Evolutionary conservation across 2,797 vertebrate genomes (phyloP), one percentile per base, ranked within the genome.

Genomic region (Neopelma chrysocephalum): DNA sequence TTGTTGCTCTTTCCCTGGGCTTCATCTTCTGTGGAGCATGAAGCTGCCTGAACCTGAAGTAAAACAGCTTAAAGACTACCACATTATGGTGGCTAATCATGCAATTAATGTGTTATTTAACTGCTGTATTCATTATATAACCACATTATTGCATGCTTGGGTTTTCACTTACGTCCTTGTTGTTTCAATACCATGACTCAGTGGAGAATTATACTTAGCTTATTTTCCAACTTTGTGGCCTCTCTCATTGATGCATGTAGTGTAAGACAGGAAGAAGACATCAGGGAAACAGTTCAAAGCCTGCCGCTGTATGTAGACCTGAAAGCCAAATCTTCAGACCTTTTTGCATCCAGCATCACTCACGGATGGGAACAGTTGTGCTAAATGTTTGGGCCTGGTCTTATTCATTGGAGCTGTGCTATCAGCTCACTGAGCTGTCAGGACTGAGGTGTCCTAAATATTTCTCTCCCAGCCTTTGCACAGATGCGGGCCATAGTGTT

Each of bases 401-500:
- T 84, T 9, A 36, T 15, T 58, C 20, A 15, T 0, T 48, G 62
- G 31, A 79, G 58, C 50, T 65, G 27, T 57, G 50, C 53, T 64
- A 69, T 31, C 38, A 79, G 38, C 25, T 76, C 27, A 38, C 29
- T 82, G 47, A 89, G 15, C 75, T 82, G 18, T 53, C 38, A 66
- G 62, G 19, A 36, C 25, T 62, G 64, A 86, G 76, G 29, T 3
- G 4, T 47, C n/a, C 42, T 60, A 60, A 77, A 45, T 27, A 48
- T 47, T 81, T 68, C 51, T 92, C 45, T 87, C 26, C 10, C 26
- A 75, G 36, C 9, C 42, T 65, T 81, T 82, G 15, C 26, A 42
- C 6, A 72, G 51, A 65, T 1, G 7, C 31, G 0, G 1, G 23
- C 15, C 29, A 3, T 15, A 91, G 57, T 3, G 0, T 51, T 89